Evolutionary conservation across 2,797 vertebrate species (phyloP).

Genomic region (Rhinogobio ventralis): DNA sequence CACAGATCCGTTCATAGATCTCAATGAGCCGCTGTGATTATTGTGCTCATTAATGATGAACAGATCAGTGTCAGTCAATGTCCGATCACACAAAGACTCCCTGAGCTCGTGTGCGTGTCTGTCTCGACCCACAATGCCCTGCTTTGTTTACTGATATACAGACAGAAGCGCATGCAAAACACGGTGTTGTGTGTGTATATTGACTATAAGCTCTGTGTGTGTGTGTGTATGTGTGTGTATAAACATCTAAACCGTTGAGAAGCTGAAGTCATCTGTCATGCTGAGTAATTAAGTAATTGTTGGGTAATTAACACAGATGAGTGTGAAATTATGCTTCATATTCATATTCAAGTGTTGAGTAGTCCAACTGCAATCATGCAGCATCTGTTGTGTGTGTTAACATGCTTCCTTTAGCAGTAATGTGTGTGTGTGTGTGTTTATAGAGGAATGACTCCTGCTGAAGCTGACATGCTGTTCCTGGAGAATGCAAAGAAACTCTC

Average conservation of each 20-base stretch:
- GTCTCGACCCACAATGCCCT: constrained; percentile 26
- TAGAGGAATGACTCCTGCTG: constrained; percentile 97
- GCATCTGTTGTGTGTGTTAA: background rate
- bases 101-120: constrained; percentile 10
- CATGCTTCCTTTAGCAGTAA: background rate
- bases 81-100: constrained; percentile 39
- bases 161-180: constrained; percentile 34
- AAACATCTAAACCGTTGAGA: background rate
- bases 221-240: constrained; percentile 21
- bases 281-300: background rate
- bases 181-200: background rate
- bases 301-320: background rate
- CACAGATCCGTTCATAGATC: constrained; percentile 1
- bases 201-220: background rate
- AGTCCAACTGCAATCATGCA: background rate
- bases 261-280: constrained; percentile 5
- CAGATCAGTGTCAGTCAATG: constrained; percentile 22
- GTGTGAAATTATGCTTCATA: background rate
- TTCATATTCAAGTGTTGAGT: background rate
- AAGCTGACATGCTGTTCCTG: constrained; percentile 97
- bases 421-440: constrained; percentile 6
- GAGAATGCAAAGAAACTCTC: constrained; percentile 99
- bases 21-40: background rate
- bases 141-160: constrained; percentile 24
- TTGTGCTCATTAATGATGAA: constrained; percentile 29